phyloP scores from a whole-genome alignment of 1,140 invertebrate species.

The Diprion similis region DNA sequence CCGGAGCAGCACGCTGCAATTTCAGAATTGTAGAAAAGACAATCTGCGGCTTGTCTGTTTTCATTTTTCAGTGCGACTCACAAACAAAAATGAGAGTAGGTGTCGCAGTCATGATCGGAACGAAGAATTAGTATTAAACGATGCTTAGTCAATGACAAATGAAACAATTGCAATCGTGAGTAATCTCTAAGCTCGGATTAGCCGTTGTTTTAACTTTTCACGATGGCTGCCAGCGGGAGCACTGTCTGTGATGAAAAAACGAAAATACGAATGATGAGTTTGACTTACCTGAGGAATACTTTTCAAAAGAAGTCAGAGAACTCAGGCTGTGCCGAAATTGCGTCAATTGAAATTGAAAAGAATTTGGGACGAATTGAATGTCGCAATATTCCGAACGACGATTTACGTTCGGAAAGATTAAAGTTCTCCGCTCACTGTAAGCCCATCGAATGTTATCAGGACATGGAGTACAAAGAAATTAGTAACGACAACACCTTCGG shows the following conservation, averaged over 20 bases:
- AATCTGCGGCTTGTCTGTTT: too few relatives aligned
- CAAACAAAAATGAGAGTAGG: too few relatives aligned
- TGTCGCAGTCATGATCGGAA: background rate
- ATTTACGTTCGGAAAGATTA: background rate
- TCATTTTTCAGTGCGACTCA: too few relatives aligned
- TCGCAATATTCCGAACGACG: background rate
- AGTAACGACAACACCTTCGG: background rate
- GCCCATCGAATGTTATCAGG: background rate
- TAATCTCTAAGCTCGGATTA: too few relatives aligned
- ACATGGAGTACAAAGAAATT: background rate
- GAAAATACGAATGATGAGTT: background rate
- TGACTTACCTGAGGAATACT: slow-evolving; percentile 3
- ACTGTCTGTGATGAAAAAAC: background rate
- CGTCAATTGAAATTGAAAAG: background rate
- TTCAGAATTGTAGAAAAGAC: too few relatives aligned
- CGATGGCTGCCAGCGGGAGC: slow-evolving; percentile 3
- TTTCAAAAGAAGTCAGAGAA: background rate
- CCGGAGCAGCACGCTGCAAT: too few relatives aligned
- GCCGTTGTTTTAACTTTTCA: too few relatives aligned
- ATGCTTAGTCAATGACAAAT: too few relatives aligned
- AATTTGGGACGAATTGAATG: background rate
- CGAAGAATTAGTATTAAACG: too few relatives aligned
- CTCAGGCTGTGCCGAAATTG: background rate
- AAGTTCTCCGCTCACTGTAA: background rate
- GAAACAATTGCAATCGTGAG: too few relatives aligned